Conservation (phyloP, 2,888 invertebrate species). For the Drosophila nr. medialis region DNA sequence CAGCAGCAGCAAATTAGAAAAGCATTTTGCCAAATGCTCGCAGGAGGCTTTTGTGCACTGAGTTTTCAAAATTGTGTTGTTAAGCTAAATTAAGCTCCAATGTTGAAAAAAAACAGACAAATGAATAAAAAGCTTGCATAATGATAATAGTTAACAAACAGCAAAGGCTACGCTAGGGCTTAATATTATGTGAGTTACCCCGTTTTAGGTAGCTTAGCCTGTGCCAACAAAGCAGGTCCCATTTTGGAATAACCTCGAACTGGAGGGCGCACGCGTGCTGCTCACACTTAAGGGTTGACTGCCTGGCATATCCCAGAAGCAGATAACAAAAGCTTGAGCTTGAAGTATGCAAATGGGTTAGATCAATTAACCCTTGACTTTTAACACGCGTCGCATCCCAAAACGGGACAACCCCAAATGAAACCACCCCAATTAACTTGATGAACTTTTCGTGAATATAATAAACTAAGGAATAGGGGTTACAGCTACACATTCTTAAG, state of each 20-base stretch:
- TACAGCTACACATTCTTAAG: background rate
- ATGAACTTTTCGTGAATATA: background rate
- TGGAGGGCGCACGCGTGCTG: constrained; percentile 65
- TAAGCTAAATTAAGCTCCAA: constrained; percentile 41
- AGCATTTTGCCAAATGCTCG: constrained; percentile 39
- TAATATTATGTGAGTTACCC: background rate
- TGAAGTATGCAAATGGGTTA: constrained; percentile 33
- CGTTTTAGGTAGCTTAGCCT: constrained; percentile 2
- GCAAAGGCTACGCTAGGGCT: background rate
- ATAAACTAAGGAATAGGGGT: background rate
- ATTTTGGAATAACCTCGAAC: constrained; percentile 56
- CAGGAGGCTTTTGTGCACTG: constrained; percentile 18
- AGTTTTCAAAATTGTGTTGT: constrained; percentile 26
- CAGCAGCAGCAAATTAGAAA: constrained; percentile 32
- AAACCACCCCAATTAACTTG: constrained; percentile 43
- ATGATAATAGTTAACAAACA: constrained; percentile 17
- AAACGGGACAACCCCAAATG: constrained; percentile 43
- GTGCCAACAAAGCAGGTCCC: constrained; percentile 45
- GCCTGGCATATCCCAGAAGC: constrained; percentile 43
- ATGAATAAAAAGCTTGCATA: constrained; percentile 11
- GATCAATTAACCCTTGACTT: constrained; percentile 73
- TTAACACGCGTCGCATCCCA: constrained; percentile 40
- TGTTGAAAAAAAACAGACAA: constrained; percentile 15
- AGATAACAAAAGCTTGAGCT: constrained; percentile 40
- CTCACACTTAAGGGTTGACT: constrained; percentile 67